Evolutionary conservation across 1,140 invertebrate genomes (phyloP).

Genomic region (Rhagoletis zephyria): DNA sequence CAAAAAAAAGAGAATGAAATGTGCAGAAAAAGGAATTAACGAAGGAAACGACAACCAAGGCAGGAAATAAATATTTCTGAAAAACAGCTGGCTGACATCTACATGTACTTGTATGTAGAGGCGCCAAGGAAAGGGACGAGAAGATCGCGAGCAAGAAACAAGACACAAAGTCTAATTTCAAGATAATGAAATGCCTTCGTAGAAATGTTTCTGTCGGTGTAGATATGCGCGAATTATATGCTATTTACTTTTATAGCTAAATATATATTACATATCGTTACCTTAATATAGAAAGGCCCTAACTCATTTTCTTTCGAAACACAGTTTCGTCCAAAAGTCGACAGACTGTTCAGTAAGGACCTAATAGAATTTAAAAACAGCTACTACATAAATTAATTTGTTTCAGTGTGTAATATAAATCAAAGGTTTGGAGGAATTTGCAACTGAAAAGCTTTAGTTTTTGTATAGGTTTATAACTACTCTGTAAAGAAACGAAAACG

Average conservation of each 20-base stretch:
- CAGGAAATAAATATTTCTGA: constrained; percentile 38
- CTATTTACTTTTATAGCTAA: too few species aligned
- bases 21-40: constrained; percentile 14
- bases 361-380: too few species aligned
- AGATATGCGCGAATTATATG: not conserved
- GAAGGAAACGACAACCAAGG: constrained; percentile 16
- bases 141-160: not conserved
- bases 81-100: constrained; percentile 19
- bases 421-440: too few species aligned
- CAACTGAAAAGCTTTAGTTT: not conserved
- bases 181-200: constrained; percentile 20
- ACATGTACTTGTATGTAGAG: not conserved
- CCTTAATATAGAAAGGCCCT: too few species aligned
- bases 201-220: not conserved
- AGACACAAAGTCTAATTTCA: not conserved
- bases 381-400: not conserved
- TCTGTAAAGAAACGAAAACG: too few species aligned
- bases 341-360: not conserved
- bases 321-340: too few species aligned
- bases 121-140: too few species aligned
- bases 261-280: too few species aligned
- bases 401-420: not conserved
- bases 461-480: too few species aligned
- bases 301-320: too few species aligned
- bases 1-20: constrained; percentile 40